These are phyloP conservation scores for Drosophila lacertosa DNA, from an alignment of 1,140 invertebrate species.

Conservation along the genomic window DNA sequence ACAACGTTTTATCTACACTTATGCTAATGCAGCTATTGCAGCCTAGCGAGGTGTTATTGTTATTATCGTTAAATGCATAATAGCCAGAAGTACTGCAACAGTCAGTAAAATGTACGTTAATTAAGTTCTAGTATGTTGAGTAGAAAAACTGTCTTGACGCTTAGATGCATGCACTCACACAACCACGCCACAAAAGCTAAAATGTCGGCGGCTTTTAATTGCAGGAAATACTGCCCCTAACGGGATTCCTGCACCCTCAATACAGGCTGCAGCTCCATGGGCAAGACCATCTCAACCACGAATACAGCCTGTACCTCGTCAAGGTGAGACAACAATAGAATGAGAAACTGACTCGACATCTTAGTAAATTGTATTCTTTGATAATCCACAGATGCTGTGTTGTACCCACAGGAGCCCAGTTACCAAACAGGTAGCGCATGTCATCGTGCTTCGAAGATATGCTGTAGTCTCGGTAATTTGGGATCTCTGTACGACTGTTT, in stretches of 20 bases:
- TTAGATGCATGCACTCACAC: constrained; percentile 12
- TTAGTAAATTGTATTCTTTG: constrained; percentile 2
- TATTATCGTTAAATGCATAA: constrained; percentile 4
- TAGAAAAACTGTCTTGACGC: constrained; percentile 4
- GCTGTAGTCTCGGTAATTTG: constrained; percentile 41
- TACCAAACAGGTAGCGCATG: constrained; percentile 39
- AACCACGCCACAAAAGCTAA: constrained; percentile 41
- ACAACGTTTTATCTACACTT: no score
- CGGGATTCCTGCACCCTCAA: neutral
- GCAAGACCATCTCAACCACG: neutral
- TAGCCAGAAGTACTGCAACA: constrained; percentile 15
- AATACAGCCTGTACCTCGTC: neutral
- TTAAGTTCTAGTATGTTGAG: constrained; percentile 46
- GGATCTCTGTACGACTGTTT: constrained; percentile 58
- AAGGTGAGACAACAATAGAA: constrained; percentile 21
- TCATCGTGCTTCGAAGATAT: constrained; percentile 44
- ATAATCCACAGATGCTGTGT: constrained; percentile 38
- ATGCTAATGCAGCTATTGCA: neutral
- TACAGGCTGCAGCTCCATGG: neutral
- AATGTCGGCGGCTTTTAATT: constrained; percentile 68
- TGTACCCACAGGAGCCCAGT: constrained; percentile 44
- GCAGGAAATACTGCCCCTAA: constrained; percentile 25
- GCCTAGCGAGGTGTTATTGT: neutral
- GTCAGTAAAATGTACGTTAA: constrained; percentile 30
- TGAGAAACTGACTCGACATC: no score